Percentiles rank a stretch among this genome's conserved stretches.
Evolutionary conservation across 2,888 invertebrate genomes (phyloP).

Genomic region (Idaea dimidiata): DNA sequence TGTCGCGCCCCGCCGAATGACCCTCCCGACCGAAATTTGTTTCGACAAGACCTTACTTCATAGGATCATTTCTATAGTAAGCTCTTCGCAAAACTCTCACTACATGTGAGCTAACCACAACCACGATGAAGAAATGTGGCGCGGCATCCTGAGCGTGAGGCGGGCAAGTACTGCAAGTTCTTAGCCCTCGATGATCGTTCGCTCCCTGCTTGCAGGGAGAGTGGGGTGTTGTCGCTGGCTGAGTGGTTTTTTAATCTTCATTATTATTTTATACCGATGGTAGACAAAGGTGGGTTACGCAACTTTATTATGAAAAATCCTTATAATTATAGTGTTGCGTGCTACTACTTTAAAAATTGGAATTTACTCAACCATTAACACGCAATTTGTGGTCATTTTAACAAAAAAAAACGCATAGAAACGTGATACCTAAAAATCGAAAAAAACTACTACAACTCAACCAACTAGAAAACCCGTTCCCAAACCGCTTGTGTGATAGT

Average conservation of each 20-base stretch:
- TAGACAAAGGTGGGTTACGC: no score
- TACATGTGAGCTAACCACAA: slow-evolving; percentile 22
- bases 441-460: no score
- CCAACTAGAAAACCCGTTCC: no score
- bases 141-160: slow-evolving; percentile 33
- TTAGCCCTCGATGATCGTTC: slow-evolving; percentile 35
- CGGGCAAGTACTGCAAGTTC: slow-evolving; percentile 20
- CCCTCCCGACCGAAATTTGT: not conserved
- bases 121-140: slow-evolving; percentile 34
- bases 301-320: no score
- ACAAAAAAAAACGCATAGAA: no score
- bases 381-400: no score
- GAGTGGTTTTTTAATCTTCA: slow-evolving; percentile 24
- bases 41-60: slow-evolving; percentile 28
- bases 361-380: no score
- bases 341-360: no score
- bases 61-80: slow-evolving; percentile 33
- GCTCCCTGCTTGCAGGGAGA: slow-evolving; percentile 18
- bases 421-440: no score
- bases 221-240: slow-evolving; percentile 26
- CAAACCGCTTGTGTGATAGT: no score
- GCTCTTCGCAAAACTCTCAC: slow-evolving; percentile 25
- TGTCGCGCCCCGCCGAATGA: slow-evolving; percentile 5
- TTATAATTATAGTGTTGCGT: no score
- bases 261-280: no score